A percentile compares a stretch with the other conserved stretches of the same genome.
These are phyloP conservation scores for Charadrius vociferus DNA, from an alignment of 2,113 vertebrate species.

Conservation along the genomic window DNA sequence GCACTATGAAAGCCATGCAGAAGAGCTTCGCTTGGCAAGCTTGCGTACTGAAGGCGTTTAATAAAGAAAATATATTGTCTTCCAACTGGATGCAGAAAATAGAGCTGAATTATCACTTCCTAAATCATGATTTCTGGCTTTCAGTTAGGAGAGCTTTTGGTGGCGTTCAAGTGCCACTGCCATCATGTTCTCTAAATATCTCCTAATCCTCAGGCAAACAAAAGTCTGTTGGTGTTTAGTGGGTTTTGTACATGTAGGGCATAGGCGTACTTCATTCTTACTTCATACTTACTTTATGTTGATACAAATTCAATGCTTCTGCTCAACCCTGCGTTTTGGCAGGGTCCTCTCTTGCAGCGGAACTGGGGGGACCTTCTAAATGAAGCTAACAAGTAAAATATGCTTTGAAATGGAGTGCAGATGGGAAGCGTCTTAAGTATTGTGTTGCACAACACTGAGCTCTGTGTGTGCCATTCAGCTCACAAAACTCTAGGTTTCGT, in stretches of 20 bases:
- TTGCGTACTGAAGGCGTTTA: not conserved
- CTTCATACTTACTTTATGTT: not conserved
- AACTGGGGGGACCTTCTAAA: slow-evolving; percentile 34
- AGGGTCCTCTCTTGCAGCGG: not conserved
- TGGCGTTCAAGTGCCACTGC: not conserved
- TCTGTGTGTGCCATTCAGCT: not conserved
- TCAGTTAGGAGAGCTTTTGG: not conserved
- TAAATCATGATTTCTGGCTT: slow-evolving; percentile 4
- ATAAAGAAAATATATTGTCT: not conserved
- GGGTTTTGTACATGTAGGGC: not conserved
- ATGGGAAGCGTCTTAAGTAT: slow-evolving; percentile 35
- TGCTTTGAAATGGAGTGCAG: slow-evolving; percentile 61
- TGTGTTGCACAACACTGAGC: slow-evolving; percentile 30
- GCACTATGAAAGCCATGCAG: not conserved
- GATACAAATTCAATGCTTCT: not conserved
- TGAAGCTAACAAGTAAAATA: slow-evolving; percentile 65
- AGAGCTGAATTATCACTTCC: slow-evolving; percentile 33
- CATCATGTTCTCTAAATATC: slow-evolving; percentile 39
- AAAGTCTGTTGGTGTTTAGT: slow-evolving; percentile 14
- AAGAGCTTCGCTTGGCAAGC: slow-evolving; percentile 19
- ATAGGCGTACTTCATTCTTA: not conserved
- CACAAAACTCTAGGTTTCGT: not conserved
- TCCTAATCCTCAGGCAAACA: not conserved
- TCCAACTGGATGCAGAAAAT: slow-evolving; percentile 20
- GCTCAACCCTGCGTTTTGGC: slow-evolving; percentile 35